Base-by-base conservation (phyloP, 2,113 vertebrate genomes). In the Galeopterus variegatus region DNA sequence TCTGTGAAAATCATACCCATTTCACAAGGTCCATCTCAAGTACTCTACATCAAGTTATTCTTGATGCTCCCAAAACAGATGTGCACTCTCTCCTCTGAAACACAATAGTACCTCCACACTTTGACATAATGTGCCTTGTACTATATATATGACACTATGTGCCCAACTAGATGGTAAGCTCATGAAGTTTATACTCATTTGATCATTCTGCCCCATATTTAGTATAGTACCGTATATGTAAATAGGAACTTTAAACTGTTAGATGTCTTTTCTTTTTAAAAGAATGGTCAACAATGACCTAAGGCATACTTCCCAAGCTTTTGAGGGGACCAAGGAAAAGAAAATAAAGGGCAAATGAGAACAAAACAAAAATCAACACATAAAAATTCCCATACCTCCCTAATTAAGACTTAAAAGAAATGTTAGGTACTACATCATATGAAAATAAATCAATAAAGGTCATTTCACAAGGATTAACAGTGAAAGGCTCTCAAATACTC, bases 221-320 rank as follows among this genome's bases (percentile, higher is more conserved):
- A 91, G 31, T 56, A 62, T 14, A 77, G 28, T 56, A 21, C 23
- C 52, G 3, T 45, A 79, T 36, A 56, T 45, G 69, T 26, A 76
- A 94, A 91, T 15, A 64, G 28, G 26, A 88, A 93, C 31, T n/a
- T 80, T 11, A 86, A 93, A 89, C 64, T 21, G 58, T 56, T 87
- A 48, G 2, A 15, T 84, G 50, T 56, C 48, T 41, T 86, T 75
- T 76, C 26, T 81, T 67, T 81, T 87, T 87, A 62, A 90, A 4
- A 7, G 12, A 92, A 56, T 83, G 14, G 6, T 50, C 45, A 92
- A 80, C 5, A 56, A 54, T 4, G 2, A 56, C 67, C 58, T 75
- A 6, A 72, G 64, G 21, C 28, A 18, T 84, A 77, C 86, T 90
- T 81, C 41, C 72, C 36, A 95, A 93, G 50, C 41, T 45, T 8